Percentiles rank a stretch among this genome's conserved stretches.
Conservation (phyloP, 2,797 vertebrate species). For the Poecilia gillii region DNA sequence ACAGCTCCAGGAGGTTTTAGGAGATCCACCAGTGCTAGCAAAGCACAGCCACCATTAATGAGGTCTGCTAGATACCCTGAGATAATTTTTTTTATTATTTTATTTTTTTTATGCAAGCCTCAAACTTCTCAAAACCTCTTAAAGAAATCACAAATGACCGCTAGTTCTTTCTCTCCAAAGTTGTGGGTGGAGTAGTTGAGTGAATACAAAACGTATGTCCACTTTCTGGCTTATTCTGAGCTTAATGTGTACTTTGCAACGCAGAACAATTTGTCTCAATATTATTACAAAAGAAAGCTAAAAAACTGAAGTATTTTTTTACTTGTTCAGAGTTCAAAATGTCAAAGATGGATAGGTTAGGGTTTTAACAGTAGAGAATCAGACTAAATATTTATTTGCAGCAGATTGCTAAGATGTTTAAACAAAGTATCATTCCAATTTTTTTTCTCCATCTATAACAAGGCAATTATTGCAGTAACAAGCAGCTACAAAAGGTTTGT, state of each 20-base stretch:
- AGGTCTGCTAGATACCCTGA: neutral
- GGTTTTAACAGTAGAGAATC: neutral
- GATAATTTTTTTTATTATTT: fast-evolving
- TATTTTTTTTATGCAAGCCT: no score
- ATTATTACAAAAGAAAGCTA: neutral
- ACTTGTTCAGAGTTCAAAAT: neutral
- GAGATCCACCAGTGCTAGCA: neutral
- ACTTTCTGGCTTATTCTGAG: neutral
- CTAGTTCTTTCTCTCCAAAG: no score
- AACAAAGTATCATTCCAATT: neutral
- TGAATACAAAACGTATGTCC: neutral
- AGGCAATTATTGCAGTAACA: neutral
- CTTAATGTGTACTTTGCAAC: neutral
- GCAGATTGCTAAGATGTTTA: neutral
- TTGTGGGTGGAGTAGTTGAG: neutral
- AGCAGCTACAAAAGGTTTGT: neutral
- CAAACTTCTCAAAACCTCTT: no score
- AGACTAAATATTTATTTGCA: neutral
- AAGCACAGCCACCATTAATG: neutral
- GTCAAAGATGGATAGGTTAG: neutral
- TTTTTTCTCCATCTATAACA: neutral
- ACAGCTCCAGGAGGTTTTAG: neutral
- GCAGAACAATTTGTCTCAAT: neutral
- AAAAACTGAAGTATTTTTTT: neutral
- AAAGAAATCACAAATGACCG: no score